phyloP scores from a whole-genome alignment of 1,140 invertebrate genomes.

The Brachionus manjavacas region DNA sequence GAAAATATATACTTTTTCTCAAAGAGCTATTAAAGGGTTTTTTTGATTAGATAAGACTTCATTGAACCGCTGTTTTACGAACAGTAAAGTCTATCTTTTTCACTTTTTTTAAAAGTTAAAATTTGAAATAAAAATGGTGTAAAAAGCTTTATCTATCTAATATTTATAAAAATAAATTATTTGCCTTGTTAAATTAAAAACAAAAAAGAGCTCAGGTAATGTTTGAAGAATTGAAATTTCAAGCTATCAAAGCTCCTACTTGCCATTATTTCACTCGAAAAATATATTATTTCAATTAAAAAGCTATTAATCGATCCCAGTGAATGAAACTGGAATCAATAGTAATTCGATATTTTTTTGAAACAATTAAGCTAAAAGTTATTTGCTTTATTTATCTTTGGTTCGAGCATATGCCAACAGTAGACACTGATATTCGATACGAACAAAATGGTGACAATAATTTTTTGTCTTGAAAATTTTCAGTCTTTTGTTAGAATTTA shows the following conservation, averaged over 20 bases:
- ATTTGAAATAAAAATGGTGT: not conserved
- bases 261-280: not conserved
- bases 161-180: not conserved
- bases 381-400: not conserved
- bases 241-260: not conserved
- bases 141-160: not conserved
- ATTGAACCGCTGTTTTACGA: not conserved
- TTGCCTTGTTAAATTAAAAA: not conserved
- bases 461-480: not conserved
- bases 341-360: not conserved
- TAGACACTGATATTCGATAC: not conserved
- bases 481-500: not conserved
- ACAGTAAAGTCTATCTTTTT: not conserved
- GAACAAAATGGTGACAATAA: not conserved
- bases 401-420: not conserved
- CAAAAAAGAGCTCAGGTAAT: not conserved
- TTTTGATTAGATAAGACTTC: not conserved
- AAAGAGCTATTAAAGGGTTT: not conserved
- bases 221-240: not conserved
- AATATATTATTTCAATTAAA: not conserved
- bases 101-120: not conserved
- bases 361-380: not conserved
- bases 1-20: not conserved
- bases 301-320: not conserved
- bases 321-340: slow-evolving; percentile 2